Percentiles rank a stretch among this genome's conserved stretches.
phyloP scores from a whole-genome alignment of 2,888 invertebrate species.

The Mellilla xanthometata region DNA sequence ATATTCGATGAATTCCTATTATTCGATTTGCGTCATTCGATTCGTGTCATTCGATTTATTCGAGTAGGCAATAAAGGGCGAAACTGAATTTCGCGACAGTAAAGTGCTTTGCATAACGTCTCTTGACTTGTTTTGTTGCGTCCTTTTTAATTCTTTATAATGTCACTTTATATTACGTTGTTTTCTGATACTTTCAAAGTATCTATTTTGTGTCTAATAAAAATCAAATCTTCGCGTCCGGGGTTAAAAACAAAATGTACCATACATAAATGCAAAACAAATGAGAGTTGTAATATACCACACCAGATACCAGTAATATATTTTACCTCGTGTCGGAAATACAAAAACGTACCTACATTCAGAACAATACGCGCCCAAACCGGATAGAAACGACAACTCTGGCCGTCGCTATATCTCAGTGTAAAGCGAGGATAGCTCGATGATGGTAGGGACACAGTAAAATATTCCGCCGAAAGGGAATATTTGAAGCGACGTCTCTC shows the following conservation, averaged over 20 bases:
- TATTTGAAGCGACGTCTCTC: slow-evolving; percentile 13
- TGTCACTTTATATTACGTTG: too few relatives aligned
- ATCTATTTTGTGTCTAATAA: background rate
- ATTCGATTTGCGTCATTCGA: slow-evolving; percentile 17
- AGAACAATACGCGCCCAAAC: background rate
- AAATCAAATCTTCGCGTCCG: too few relatives aligned
- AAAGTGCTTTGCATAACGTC: slow-evolving; percentile 9
- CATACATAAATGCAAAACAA: too few relatives aligned
- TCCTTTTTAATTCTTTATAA: background rate
- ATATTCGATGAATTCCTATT: slow-evolving; percentile 10
- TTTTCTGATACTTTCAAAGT: background rate
- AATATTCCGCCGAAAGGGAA: slow-evolving; percentile 11
- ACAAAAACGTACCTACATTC: too few relatives aligned
- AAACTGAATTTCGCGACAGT: slow-evolving; percentile 9
- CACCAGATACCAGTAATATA: too few relatives aligned
- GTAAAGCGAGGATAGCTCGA: background rate
- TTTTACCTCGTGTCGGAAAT: too few relatives aligned
- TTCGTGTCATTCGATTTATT: slow-evolving; percentile 16
- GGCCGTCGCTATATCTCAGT: slow-evolving; percentile 3
- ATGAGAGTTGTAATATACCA: too few relatives aligned
- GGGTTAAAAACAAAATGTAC: too few relatives aligned
- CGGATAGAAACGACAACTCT: background rate
- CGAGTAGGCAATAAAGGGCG: slow-evolving; percentile 14
- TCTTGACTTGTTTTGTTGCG: slow-evolving; percentile 6
- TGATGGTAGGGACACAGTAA: slow-evolving; percentile 2